Evolutionary conservation across 2,888 invertebrate species (phyloP).

Genomic region (Galeopsomyia nigrocyanea): DNA sequence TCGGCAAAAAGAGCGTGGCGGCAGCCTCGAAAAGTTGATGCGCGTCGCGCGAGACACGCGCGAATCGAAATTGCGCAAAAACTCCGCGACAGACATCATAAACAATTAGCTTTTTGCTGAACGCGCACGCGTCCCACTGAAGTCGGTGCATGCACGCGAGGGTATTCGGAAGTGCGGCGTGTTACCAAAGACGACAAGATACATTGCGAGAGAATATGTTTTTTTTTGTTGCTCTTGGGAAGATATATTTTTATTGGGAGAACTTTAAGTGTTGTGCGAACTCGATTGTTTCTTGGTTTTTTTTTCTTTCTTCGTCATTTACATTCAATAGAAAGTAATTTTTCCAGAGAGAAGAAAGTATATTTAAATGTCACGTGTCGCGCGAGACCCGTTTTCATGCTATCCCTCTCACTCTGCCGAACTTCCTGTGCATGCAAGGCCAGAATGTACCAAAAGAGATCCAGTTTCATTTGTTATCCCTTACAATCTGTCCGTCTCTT

Average conservation of each 20-base stretch:
- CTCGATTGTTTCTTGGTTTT: too few species aligned
- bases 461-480: constrained; percentile 35
- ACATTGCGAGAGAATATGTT: too few species aligned
- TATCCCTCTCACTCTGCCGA: background rate
- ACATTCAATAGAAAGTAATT: too few species aligned
- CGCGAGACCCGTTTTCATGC: background rate
- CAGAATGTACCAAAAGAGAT: constrained; percentile 23
- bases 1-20: background rate
- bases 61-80: constrained; percentile 1
- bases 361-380: too few species aligned
- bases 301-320: too few species aligned
- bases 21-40: too few species aligned
- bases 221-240: too few species aligned
- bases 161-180: constrained; percentile 28
- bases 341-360: too few species aligned
- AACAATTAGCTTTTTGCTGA: constrained; percentile 35
- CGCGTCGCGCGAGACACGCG: background rate
- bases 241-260: too few species aligned
- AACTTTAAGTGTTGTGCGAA: too few species aligned
- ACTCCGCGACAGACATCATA: constrained; percentile 11
- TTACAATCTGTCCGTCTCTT: constrained; percentile 19
- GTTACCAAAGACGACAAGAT: too few species aligned
- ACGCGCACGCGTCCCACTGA: background rate
- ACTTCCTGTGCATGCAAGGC: constrained; percentile 22
- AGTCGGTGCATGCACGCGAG: constrained; percentile 13